Base-by-base conservation (phyloP, 2,113 vertebrate species). In the Saccopteryx leptura region DNA sequence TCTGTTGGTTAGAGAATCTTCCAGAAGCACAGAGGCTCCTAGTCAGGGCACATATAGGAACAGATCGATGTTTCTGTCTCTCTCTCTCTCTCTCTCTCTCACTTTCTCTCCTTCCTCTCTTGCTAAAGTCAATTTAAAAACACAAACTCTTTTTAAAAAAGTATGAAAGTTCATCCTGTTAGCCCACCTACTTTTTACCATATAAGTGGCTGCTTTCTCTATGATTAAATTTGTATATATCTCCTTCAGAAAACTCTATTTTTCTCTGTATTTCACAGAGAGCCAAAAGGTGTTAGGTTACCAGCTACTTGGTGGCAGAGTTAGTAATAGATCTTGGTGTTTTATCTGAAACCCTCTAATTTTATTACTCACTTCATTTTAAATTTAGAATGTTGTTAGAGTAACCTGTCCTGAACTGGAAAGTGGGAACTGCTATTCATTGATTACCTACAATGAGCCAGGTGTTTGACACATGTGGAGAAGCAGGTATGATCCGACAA, bases 331-430 rank as follows among this genome's bases (percentile, higher is more conserved):
- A 88, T 61, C 66, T 60, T 84, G 58, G 48, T 58, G 33, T 83
- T 84, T 91, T 79, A 72, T 68, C 48, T 91, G 13, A 14, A 63
- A 39, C 7, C 23, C 10, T 60, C 90, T 78, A 91, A 46, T 74
- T 39, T 94, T 50, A 85, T 52, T 82, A 83, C 23, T 83, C 58
- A 88, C 71, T 94, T 78, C 61, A 61, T 90, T 88, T 93, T 66
- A 88, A 85, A 78, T 66, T 78, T 92, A 78, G 21, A 54, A 61
- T 0, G 18, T 90, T 90, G 26, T 78, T 61, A 75, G 66, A 52
- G 24, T 52, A 33, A 50, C 78, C 18, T 69, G 18, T 46, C 80
- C 31, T 93, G 26, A 80, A 81, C 24, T 66, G 21, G 31, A 85
- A 19, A 61, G 26, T n/a, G 23, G 52, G 17, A 81, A 60, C 12